Evolutionary conservation across 64 coral and sea anemone species (phyloP), one percentile per base, ranked within the genome.

Genomic region (Montipora sp.): DNA sequence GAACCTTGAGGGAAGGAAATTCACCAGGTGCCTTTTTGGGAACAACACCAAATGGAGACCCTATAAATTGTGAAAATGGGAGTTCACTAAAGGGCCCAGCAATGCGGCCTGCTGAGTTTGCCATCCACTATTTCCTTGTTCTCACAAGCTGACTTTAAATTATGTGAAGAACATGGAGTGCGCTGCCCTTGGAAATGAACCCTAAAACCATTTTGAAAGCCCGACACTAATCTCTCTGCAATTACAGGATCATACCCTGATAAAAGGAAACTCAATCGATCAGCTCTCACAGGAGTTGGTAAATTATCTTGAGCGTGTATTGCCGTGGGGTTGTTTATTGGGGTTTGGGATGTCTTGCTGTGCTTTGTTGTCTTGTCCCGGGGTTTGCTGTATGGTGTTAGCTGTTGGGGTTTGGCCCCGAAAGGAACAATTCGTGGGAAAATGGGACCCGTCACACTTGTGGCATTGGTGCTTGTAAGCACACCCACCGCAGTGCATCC

Each of bases 1-100:
- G 4, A 22, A 8, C 70, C 86, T 7, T 76, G 73, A 75, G 86
- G 86, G 73, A 19, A 89, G 1, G 87, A 77, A 57, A 89, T 89
- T 89, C 87, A 15, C 87, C 72, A 10, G 47, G 87, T 16, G 6
- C 9, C 47, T 85, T 85, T 65, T 70, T 85, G 3, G 63, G 61
- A 23, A 86, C 83, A 11, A 71, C 60, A 6, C 83, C 83, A 19
- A 86, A 19, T 8, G 83, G 83, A 36, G 83, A 86, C 24, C 71
- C 21, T 4, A 20, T 22, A 81, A 81, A 81, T 10, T 19, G 50
- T 6, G 79, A 59, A n/a, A 81, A 81, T 18, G 79, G 79, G 18
- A 49, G 50, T 10, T 10, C 16, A 15, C 14, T 14, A 14, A 58
- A 81, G 6, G 79, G 79, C 15, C 79, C 79, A 63, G 79, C 4